phyloP scores from a whole-genome alignment of 2,888 invertebrate species.

The Perdita meconis region DNA sequence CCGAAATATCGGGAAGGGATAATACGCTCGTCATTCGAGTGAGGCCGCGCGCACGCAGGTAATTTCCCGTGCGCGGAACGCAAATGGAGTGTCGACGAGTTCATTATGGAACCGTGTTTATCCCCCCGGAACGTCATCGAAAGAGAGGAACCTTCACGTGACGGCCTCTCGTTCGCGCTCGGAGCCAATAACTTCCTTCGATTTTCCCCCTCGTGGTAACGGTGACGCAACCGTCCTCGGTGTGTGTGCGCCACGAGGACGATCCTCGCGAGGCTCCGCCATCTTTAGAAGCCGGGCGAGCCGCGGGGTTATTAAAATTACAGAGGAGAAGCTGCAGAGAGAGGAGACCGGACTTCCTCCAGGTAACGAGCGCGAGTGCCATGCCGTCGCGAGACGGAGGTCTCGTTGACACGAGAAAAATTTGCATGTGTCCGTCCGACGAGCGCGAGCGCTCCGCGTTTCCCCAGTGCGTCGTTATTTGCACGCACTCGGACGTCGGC shows the following conservation, averaged over 20 bases:
- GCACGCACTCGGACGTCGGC: constrained; percentile 60
- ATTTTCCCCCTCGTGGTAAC: constrained; percentile 19
- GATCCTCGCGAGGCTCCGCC: constrained; percentile 62
- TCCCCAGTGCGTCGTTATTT: constrained; percentile 48
- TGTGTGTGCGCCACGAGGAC: neutral
- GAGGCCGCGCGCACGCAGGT: constrained; percentile 7
- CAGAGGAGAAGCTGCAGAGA: constrained; percentile 64
- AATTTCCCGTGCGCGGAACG: constrained; percentile 47
- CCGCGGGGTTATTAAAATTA: constrained; percentile 83
- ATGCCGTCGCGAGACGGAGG: neutral
- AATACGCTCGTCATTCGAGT: neutral
- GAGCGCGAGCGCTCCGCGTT: constrained; percentile 4
- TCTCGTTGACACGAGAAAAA: constrained; percentile 4
- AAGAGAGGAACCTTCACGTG: constrained; percentile 11
- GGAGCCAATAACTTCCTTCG: constrained; percentile 22
- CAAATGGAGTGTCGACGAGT: constrained; percentile 51
- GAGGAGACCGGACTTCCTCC: constrained; percentile 79
- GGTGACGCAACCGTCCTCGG: constrained; percentile 34
- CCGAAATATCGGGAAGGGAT: neutral
- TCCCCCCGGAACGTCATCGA: neutral
- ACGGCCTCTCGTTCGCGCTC: constrained; percentile 10
- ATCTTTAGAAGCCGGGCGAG: constrained; percentile 79
- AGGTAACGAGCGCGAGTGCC: constrained; percentile 64
- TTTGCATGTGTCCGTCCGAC: neutral
- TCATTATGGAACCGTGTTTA: constrained; percentile 30